Evolutionary conservation across 2,113 vertebrate species (phyloP), one percentile per base, ranked within the genome.

Genomic region (Craseonycteris thonglongyai): DNA sequence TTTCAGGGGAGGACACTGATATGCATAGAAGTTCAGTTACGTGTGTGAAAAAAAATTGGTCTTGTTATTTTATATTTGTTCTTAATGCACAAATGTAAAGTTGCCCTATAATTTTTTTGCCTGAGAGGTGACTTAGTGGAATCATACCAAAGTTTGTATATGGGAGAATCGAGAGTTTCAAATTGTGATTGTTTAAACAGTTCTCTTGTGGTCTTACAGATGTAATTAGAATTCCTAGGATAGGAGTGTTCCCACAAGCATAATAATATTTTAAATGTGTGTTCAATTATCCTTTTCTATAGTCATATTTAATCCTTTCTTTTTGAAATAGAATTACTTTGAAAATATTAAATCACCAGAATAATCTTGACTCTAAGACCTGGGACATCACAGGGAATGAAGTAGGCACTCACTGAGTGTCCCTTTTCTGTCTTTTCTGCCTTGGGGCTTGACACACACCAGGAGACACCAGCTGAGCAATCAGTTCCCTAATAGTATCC

Each of bases 201-300:
- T 95, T 92, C 96, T 97, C 79, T 83, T 96, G 97, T 94, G 96
- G 96, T 97, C 97, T 95, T 66, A 90, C 94, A 94, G 96, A 96
- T 96, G 95, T 95, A 96, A 95, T 95, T 96, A 96, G 96, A 95
- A 97, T 97, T 97, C 97, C 96, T 97, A 63, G 90, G 90, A 61
- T 96, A 96, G 95, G 95, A 95, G 95, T 95, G 94, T 96, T 96
- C 96, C 96, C 96, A 95, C 95, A 96, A 96, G 93, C 94, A 94
- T 96, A 96, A 95, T 94, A 97, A 92, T 94, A 80, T 93, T 96
- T 90, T 88, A 91, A 97, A 90, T 96, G 93, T 96, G 96, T 96
- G 81, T 96, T 95, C 95, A 96, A 87, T 96, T 97, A 96, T 71
- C 95, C 96, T 95, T 94, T 96, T 92, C 96, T 96, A 95, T 96